phyloP scores from a whole-genome alignment of 2,113 vertebrate species.

The Narcine bancroftii region DNA sequence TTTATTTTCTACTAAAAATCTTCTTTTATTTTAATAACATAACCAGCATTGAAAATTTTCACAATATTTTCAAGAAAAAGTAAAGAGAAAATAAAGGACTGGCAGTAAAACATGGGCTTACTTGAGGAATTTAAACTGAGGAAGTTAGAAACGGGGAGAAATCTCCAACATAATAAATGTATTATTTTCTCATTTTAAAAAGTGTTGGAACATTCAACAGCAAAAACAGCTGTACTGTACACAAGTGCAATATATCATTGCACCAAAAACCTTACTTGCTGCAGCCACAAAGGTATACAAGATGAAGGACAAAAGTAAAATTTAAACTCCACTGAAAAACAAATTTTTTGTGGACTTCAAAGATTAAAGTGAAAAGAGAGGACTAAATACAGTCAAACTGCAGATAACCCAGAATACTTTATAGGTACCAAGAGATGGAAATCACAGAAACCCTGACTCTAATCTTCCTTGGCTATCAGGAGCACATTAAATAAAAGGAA shows the following conservation, averaged over 20 bases:
- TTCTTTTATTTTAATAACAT: neutral
- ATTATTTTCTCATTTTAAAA: neutral
- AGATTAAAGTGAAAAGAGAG: neutral
- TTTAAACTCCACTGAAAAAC: too few species aligned
- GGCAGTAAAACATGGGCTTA: neutral
- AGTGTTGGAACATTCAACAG: neutral
- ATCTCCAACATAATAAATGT: neutral
- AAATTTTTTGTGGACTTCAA: neutral
- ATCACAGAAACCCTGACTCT: neutral
- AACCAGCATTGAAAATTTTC: neutral
- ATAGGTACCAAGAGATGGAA: neutral
- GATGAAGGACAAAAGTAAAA: neutral
- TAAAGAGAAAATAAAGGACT: neutral
- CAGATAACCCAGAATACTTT: too few species aligned
- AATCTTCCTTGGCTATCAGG: neutral
- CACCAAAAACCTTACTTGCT: too few species aligned
- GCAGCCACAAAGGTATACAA: too few species aligned
- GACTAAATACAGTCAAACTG: neutral
- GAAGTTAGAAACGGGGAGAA: neutral
- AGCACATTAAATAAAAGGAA: neutral
- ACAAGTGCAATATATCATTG: too few species aligned
- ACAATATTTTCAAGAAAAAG: neutral
- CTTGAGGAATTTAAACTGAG: neutral
- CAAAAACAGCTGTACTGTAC: too few species aligned
- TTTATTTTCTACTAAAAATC: neutral